These are phyloP conservation scores for Bagarius yarrelli DNA, from an alignment of 2,113 vertebrate species.

Conservation along the genomic window DNA sequence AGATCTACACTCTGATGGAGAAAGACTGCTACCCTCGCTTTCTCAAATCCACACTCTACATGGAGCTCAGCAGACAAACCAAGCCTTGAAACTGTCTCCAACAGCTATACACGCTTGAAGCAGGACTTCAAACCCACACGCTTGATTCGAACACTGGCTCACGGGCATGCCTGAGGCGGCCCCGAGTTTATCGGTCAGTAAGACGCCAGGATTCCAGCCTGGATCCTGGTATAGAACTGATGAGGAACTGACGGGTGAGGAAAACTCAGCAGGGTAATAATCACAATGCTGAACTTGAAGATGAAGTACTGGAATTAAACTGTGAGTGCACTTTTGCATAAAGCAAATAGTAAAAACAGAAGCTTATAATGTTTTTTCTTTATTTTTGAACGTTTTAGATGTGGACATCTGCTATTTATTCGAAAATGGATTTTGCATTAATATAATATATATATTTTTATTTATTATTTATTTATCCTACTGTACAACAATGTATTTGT, in stretches of 20 bases:
- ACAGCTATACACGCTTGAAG: background rate
- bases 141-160: background rate
- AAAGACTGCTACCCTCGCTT: slow-evolving; percentile 93
- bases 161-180: background rate
- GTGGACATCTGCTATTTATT: slow-evolving; percentile 43
- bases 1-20: slow-evolving; percentile 88
- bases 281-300: background rate
- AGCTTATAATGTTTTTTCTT: slow-evolving; percentile 12
- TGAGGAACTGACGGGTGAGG: background rate
- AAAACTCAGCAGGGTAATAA: background rate
- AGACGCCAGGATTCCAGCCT: background rate
- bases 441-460: background rate
- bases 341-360: slow-evolving; percentile 35
- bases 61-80: slow-evolving; percentile 62
- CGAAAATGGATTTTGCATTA: slow-evolving; percentile 31
- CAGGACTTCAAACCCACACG: background rate
- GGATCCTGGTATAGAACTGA: background rate
- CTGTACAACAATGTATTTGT: background rate
- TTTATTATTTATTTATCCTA: slow-evolving; percentile 42
- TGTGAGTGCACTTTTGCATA: slow-evolving; percentile 39
- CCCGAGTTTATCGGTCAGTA: background rate
- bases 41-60: slow-evolving; percentile 75
- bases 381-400: slow-evolving; percentile 60
- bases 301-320: slow-evolving; percentile 27
- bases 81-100: slow-evolving; percentile 35